Evolutionary conservation across 2,797 vertebrate genomes (phyloP).

Genomic region (Pangasius sanitwongsei): DNA sequence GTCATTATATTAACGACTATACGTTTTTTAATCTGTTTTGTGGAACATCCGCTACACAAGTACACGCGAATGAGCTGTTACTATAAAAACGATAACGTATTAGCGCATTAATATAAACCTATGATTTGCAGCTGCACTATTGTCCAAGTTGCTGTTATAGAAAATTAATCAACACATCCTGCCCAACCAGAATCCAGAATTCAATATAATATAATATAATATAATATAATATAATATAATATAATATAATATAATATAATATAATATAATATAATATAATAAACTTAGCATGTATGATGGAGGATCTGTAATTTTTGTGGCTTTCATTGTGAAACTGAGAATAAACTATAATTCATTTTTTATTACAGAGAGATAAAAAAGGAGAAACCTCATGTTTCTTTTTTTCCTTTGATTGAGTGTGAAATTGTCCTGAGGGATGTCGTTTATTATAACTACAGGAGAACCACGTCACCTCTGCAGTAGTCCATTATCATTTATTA

Average conservation of each 20-base stretch:
- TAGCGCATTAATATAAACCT: neutral
- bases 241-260: neutral
- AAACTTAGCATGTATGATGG: neutral
- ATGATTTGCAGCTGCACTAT: neutral
- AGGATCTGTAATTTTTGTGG: neutral
- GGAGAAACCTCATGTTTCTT: neutral
- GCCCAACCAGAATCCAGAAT: neutral
- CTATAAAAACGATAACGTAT: neutral
- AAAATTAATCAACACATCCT: neutral
- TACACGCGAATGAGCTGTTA: neutral
- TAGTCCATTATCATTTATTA: neutral
- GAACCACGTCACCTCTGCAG: neutral
- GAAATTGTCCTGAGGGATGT: neutral
- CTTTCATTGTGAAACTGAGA: neutral
- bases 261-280: neutral
- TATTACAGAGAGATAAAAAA: neutral
- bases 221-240: neutral
- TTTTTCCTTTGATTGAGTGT: neutral
- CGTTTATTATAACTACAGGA: conserved; percentile 8
- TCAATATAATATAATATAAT: neutral
- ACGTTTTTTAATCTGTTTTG: neutral
- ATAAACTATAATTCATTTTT: neutral
- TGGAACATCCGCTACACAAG: neutral
- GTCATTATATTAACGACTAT: neutral
- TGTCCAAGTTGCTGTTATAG: neutral